Conservation (phyloP, 2,888 invertebrate genomes). For the Muscina levida region DNA sequence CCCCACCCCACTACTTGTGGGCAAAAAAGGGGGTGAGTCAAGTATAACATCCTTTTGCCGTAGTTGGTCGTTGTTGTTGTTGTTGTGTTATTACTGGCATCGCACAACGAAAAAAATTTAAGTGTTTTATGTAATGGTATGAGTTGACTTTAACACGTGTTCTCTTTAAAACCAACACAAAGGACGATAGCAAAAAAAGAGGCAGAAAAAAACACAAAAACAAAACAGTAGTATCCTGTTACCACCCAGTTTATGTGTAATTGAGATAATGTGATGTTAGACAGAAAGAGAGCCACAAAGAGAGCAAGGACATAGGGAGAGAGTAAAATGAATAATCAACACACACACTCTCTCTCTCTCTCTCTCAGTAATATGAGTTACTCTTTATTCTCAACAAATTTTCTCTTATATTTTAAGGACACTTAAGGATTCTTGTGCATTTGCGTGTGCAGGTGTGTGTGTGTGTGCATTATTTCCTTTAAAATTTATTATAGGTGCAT, state of each 20-base stretch:
- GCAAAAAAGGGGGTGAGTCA: too few relatives aligned
- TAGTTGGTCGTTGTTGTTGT: background rate
- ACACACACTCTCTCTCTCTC: background rate
- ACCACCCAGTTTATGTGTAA: slow-evolving; percentile 30
- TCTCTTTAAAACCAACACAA: slow-evolving; percentile 3
- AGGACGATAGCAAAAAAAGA: background rate
- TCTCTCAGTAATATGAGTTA: background rate
- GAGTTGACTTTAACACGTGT: slow-evolving; percentile 27
- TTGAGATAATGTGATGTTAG: slow-evolving; percentile 14
- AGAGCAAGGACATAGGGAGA: background rate
- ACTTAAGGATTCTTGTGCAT: too few relatives aligned
- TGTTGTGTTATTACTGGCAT: slow-evolving; percentile 14
- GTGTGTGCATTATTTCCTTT: too few relatives aligned
- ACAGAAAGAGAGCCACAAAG: background rate
- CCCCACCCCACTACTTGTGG: too few relatives aligned
- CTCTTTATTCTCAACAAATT: background rate
- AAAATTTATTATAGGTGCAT: background rate
- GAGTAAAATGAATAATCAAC: too few relatives aligned
- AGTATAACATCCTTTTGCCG: background rate
- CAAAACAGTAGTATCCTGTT: slow-evolving; percentile 36
- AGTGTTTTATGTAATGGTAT: background rate
- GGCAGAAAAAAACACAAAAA: background rate
- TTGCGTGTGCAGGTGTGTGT: too few relatives aligned
- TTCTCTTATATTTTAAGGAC: background rate
- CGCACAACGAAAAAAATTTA: background rate